Evolutionary conservation across 2,888 invertebrate species (phyloP), one percentile per base, ranked within the genome.

Genomic region (Myopa testacea): DNA sequence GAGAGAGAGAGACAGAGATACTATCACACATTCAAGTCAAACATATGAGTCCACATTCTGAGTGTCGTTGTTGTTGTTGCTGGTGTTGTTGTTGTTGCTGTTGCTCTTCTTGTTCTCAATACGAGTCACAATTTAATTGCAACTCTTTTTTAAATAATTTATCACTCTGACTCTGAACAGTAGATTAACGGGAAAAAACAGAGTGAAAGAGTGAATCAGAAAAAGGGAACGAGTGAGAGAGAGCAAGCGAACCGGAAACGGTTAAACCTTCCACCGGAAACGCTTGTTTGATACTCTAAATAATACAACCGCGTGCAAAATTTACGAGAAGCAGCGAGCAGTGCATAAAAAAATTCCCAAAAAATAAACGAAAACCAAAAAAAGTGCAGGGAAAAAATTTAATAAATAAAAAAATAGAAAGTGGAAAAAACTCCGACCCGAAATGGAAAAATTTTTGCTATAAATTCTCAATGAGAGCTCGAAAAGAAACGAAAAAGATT

Each of bases 101-200:
- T 45, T 45, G n/a, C 16, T n/a, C 16, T 26, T 52, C 14, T 37
- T 38, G n/a, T 40, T 37, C 73, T 50, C 50, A 40, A 60, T 72
- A 37, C 58, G 38, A 69, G 67, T 65, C 76, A 78, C 73, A 63
- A 77, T 78, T 80, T 80, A 80, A 80, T 78, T 80, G 80, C 78
- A 77, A 52, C 77, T 81, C 81, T 83, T 80, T 81, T 81, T 83
- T 80, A 81, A 83, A 86, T 86, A 85, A 85, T 85, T 85, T 86
- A 85, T 85, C 83, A 82, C 83, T 81, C 82, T 81, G 82, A 84
- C 86, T 85, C 86, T 85, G 85, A 84, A 84, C 80, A 83, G 80
- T 81, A 81, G 83, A 86, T 85, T 86, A 85, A 85, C 85, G 82
- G 78, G 80, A 82, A 86, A 86, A 45, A 6, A 45, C 26, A 26